phyloP scores from a whole-genome alignment of 2,888 invertebrate species.

The Hypolimnas misippus region DNA sequence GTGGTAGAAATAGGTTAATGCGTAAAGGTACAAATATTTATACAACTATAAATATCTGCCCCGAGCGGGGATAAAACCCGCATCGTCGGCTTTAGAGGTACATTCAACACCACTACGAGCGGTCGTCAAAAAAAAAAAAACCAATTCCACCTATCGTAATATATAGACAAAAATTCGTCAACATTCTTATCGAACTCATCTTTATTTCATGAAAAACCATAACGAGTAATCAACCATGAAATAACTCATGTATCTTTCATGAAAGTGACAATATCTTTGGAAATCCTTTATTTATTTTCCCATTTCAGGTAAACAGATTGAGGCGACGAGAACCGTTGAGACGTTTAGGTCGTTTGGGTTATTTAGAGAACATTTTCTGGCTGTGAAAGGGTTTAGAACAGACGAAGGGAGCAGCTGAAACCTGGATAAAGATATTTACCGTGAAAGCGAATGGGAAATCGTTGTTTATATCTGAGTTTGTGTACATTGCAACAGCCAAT shows the following conservation, averaged over 20 bases:
- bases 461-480: constrained; percentile 53
- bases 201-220: neutral
- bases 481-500: constrained; percentile 51
- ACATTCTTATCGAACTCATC: neutral
- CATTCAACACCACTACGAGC: too few species aligned
- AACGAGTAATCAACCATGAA: neutral
- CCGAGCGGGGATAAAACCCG: too few species aligned
- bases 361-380: constrained; percentile 54
- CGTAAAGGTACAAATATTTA: too few species aligned
- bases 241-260: neutral
- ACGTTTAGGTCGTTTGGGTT: constrained; percentile 50
- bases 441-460: constrained; percentile 54
- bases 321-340: constrained; percentile 53
- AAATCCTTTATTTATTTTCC: neutral
- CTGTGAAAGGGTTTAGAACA: constrained; percentile 49
- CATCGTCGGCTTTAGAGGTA: too few species aligned
- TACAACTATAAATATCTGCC: too few species aligned
- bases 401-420: constrained; percentile 51
- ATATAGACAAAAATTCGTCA: neutral
- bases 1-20: too few species aligned
- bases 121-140: too few species aligned
- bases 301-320: constrained; percentile 52
- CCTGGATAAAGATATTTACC: constrained; percentile 58
- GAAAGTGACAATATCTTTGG: neutral
- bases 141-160: too few species aligned